These are phyloP conservation scores for Caranx melampygus DNA, from an alignment of 2,113 vertebrate species.

Conservation along the genomic window DNA sequence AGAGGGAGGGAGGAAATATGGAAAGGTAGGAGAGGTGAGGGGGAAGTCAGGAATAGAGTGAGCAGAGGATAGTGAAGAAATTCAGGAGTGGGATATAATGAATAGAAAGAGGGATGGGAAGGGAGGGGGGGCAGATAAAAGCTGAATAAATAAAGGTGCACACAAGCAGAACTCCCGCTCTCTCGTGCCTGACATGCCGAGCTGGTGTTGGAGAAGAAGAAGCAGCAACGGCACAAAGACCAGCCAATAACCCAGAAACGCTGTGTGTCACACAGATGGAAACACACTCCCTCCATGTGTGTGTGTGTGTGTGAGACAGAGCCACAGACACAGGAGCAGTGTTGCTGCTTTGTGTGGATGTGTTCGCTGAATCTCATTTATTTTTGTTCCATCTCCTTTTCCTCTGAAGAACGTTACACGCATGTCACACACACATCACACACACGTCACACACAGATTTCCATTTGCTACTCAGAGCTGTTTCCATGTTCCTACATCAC, in stretches of 20 bases:
- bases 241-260: conserved; percentile 47
- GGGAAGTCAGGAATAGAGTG: neutral
- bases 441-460: conserved; percentile 45
- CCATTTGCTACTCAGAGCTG: conserved; percentile 53
- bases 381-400: conserved; percentile 56
- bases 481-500: neutral
- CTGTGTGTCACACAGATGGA: conserved; percentile 52
- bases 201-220: conserved; percentile 35
- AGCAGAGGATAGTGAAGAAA: neutral
- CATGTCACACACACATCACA: conserved; percentile 53
- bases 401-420: conserved; percentile 58
- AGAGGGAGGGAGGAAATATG: neutral
- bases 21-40: conserved; percentile 23
- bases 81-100: conserved; percentile 12
- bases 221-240: neutral
- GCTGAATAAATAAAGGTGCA: conserved; percentile 37
- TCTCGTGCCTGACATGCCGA: conserved; percentile 55
- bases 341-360: conserved; percentile 32
- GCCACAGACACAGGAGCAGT: conserved; percentile 4
- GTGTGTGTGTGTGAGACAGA: conserved; percentile 29
- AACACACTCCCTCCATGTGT: conserved; percentile 29
- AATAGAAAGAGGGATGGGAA: neutral
- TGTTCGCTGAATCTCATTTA: conserved; percentile 53
- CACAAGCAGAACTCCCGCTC: conserved; percentile 43
- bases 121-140: conserved; percentile 7